Conservation (phyloP, 2,113 vertebrate species). For the Toxotes chatareus region DNA sequence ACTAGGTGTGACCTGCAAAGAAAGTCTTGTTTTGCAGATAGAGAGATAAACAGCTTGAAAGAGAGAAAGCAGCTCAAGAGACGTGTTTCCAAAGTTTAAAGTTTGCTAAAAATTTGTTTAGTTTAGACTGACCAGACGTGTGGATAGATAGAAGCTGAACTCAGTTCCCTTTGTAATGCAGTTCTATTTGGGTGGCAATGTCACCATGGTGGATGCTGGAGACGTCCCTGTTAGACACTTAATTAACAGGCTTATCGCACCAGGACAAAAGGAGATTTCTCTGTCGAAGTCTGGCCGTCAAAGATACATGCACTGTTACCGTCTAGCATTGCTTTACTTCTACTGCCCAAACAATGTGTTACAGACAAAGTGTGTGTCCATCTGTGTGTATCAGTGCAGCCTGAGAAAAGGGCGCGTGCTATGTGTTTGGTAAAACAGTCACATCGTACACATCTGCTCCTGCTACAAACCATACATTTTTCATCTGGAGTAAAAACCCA, state of each 20-base stretch:
- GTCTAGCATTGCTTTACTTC: conserved; percentile 50
- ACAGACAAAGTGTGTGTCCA: conserved; percentile 34
- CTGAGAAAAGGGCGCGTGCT: conserved; percentile 22
- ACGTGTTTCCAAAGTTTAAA: background rate
- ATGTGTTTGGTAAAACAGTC: conserved; percentile 59
- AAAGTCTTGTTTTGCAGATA: conserved; percentile 56
- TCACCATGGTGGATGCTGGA: conserved; percentile 46
- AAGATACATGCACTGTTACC: conserved; percentile 57
- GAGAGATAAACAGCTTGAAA: conserved; percentile 18
- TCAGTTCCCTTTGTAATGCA: conserved; percentile 46
- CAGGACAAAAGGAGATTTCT: conserved; percentile 67
- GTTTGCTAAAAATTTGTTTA: conserved; percentile 10
- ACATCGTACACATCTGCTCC: conserved; percentile 66
- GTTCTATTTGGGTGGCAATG: conserved; percentile 54
- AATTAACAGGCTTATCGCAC: conserved; percentile 76
- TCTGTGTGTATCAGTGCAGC: conserved; percentile 41
- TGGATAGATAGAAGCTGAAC: conserved; percentile 10
- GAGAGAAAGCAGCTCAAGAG: background rate
- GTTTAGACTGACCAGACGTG: conserved; percentile 5
- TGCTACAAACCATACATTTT: conserved; percentile 44
- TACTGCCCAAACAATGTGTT: conserved; percentile 7
- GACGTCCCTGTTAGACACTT: conserved; percentile 72
- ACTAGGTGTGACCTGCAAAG: conserved; percentile 62
- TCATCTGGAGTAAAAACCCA: conserved; percentile 30
- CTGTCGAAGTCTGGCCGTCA: conserved; percentile 66